phyloP scores from a whole-genome alignment of 2,888 invertebrate species.

The Callyntrura guangdongensis region DNA sequence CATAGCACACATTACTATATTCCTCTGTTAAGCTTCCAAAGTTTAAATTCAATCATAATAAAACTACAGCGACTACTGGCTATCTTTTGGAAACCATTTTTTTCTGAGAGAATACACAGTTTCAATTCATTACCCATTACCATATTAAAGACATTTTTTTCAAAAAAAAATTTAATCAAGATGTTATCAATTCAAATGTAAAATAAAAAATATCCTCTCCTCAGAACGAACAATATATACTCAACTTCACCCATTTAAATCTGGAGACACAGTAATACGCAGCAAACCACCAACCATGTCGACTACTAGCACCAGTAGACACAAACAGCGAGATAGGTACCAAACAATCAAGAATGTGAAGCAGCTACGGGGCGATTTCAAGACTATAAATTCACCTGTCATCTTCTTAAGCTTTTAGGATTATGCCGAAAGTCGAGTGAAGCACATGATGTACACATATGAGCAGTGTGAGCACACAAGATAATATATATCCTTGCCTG shows the following conservation, averaged over 20 bases:
- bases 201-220: neutral
- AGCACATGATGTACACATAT: neutral
- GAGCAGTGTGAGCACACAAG: neutral
- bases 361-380: constrained; percentile 52
- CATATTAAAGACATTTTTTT: constrained; percentile 12
- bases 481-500: too few relatives aligned
- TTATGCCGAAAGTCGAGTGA: constrained; percentile 35
- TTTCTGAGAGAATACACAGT: neutral
- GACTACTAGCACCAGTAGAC: neutral
- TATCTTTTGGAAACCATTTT: neutral
- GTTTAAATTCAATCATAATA: constrained; percentile 60
- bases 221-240: neutral
- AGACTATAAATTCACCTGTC: constrained; percentile 71
- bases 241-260: neutral
- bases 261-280: neutral
- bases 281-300: neutral
- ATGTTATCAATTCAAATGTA: constrained; percentile 12
- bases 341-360: constrained; percentile 22
- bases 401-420: constrained; percentile 55
- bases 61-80: neutral
- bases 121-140: neutral
- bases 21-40: neutral
- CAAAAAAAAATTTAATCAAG: constrained; percentile 14
- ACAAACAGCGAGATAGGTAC: neutral
- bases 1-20: neutral